A percentile compares a stretch with the other conserved stretches of the same genome.
Conservation (phyloP, 2,797 vertebrate genomes). For the Sebastes diaconus region DNA sequence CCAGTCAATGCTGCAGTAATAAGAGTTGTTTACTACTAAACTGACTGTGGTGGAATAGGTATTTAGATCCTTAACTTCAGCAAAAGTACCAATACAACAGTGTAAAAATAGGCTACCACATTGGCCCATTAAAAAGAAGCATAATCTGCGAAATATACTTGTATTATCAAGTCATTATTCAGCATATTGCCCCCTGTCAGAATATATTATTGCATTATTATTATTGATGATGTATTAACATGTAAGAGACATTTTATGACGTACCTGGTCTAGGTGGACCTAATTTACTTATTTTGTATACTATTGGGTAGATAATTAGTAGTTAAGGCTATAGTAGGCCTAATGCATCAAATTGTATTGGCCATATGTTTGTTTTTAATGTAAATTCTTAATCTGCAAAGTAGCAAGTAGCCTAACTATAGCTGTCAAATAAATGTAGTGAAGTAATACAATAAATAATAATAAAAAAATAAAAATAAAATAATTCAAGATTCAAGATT, state of each 20-base stretch:
- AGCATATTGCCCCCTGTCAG: neutral
- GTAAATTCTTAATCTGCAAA: neutral
- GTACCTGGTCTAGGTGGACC: neutral
- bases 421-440: neutral
- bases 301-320: neutral
- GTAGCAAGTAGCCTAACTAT: neutral
- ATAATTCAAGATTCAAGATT: too few relatives aligned
- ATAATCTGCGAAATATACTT: neutral
- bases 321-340: neutral
- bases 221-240: neutral
- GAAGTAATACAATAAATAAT: neutral
- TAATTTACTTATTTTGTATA: neutral
- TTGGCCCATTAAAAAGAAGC: neutral
- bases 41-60: neutral
- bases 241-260: neutral
- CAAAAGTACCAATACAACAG: neutral
- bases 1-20: neutral
- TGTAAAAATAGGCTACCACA: too few relatives aligned
- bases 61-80: neutral
- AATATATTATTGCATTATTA: neutral
- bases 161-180: neutral
- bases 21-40: neutral
- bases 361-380: neutral
- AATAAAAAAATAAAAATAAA: too few relatives aligned
- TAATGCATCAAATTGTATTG: neutral